These are phyloP conservation scores for Triops cancriformis DNA, from an alignment of 1,140 invertebrate species.

Conservation along the genomic window DNA sequence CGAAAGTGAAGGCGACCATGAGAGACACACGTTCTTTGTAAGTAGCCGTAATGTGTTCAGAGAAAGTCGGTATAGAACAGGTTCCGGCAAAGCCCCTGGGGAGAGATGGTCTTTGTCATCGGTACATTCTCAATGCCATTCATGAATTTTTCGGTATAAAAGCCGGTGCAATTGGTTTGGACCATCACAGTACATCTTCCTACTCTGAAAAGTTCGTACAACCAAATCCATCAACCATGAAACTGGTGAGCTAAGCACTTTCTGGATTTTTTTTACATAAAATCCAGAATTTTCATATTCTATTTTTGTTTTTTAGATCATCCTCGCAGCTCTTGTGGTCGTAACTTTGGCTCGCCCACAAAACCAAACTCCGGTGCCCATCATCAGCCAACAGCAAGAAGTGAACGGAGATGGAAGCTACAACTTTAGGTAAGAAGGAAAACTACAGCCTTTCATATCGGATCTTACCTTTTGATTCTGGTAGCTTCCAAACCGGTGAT, in stretches of 20 bases:
- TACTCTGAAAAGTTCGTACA: not conserved
- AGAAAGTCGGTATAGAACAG: not conserved
- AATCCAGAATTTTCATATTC: not conserved
- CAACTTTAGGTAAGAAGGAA: slow-evolving; percentile 31
- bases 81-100: not conserved
- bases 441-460: not conserved
- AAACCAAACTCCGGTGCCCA: slow-evolving; percentile 48
- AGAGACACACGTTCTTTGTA: too few species aligned
- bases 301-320: slow-evolving; percentile 6
- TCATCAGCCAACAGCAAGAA: slow-evolving; percentile 56
- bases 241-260: not conserved
- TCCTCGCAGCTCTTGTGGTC: slow-evolving; percentile 18
- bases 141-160: not conserved
- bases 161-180: not conserved
- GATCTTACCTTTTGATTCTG: not conserved
- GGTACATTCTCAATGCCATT: not conserved
- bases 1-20: too few species aligned
- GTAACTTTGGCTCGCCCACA: slow-evolving; percentile 16
- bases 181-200: not conserved
- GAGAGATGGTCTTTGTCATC: not conserved
- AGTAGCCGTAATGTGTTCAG: not conserved
- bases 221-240: not conserved
- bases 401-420: slow-evolving; percentile 41
- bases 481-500: slow-evolving; percentile 24
- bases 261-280: too few species aligned